Conservation (phyloP, 2,113 vertebrate genomes). For the Condylura cristata region DNA sequence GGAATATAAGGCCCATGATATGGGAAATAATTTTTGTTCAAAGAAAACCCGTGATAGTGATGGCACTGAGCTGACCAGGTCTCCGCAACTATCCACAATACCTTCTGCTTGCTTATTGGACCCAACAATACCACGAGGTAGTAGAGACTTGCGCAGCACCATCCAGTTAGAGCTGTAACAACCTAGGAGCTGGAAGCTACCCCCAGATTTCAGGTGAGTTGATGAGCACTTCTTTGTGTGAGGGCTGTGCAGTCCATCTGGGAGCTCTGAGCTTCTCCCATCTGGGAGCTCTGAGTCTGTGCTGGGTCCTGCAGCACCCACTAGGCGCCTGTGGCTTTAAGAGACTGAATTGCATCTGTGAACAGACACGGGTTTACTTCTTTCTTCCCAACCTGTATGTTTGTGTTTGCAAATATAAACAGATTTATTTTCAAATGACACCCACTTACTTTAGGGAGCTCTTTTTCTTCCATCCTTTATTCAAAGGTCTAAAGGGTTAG, state of each 20-base stretch:
- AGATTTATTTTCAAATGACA: slow-evolving; percentile 41
- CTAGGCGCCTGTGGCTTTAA: not conserved
- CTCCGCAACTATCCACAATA: rapidly evolving
- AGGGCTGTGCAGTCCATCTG: rapidly evolving
- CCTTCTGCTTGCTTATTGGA: not conserved
- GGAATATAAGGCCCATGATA: not conserved
- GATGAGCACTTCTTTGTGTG: not conserved
- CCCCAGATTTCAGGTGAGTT: not conserved
- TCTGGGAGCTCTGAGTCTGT: rapidly evolving
- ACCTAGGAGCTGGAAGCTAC: not conserved
- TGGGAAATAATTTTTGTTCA: not conserved
- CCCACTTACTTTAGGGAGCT: not conserved
- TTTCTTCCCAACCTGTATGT: not conserved
- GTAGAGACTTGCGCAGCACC: not conserved
- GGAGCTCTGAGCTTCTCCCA: not conserved
- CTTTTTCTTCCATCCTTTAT: not conserved
- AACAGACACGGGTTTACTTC: not conserved
- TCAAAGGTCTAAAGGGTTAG: slow-evolving; percentile 4
- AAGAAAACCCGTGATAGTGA: not conserved
- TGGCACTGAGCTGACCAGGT: not conserved
- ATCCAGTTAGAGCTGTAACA: not conserved
- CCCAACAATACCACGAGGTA: not conserved
- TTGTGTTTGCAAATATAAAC: not conserved
- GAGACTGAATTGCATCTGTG: not conserved
- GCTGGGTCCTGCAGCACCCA: too few species aligned